A percentile compares a stretch with the other conserved stretches of the same genome.
phyloP scores from a whole-genome alignment of 2,888 invertebrate species.

The Rhagophthalmus giganteus region DNA sequence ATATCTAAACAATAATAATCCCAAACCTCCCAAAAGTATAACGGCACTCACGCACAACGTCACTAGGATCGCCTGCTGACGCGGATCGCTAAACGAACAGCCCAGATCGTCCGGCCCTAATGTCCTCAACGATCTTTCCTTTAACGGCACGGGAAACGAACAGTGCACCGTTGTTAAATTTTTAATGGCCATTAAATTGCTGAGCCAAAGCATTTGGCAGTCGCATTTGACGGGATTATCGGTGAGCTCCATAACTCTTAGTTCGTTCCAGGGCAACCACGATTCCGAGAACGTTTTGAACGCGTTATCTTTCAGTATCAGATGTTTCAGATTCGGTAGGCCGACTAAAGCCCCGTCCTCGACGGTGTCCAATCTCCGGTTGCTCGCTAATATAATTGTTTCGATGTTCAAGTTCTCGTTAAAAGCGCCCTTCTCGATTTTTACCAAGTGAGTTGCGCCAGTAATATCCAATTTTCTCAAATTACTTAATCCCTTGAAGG shows the following conservation, averaged over 20 bases:
- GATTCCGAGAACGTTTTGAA: constrained; percentile 76
- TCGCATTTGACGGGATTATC: constrained; percentile 83
- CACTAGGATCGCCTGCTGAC: constrained; percentile 78
- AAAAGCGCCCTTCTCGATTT: constrained; percentile 77
- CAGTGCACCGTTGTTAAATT: constrained; percentile 73
- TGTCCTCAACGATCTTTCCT: constrained; percentile 68
- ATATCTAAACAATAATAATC: constrained; percentile 76
- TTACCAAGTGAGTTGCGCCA: constrained; percentile 73
- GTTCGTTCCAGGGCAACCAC: constrained; percentile 76
- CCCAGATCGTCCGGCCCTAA: constrained; percentile 78
- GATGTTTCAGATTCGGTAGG: constrained; percentile 75
- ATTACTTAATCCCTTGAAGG: constrained; percentile 78
- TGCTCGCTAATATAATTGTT: constrained; percentile 73
- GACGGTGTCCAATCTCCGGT: constrained; percentile 71
- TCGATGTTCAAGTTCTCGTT: constrained; percentile 81
- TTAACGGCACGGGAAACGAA: constrained; percentile 70
- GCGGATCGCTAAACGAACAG: constrained; percentile 77
- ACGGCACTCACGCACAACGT: constrained; percentile 75
- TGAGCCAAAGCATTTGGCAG: constrained; percentile 79
- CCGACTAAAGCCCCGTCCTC: constrained; percentile 79
- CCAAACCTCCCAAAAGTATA: constrained; percentile 70
- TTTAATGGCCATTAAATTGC: constrained; percentile 68
- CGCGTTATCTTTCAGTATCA: constrained; percentile 78
- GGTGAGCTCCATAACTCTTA: constrained; percentile 74
- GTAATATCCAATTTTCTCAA: constrained; percentile 76